Percentiles rank a stretch among this genome's conserved stretches.
Conservation (phyloP, 2,797 vertebrate species). For the Cryptoprocta ferox region DNA sequence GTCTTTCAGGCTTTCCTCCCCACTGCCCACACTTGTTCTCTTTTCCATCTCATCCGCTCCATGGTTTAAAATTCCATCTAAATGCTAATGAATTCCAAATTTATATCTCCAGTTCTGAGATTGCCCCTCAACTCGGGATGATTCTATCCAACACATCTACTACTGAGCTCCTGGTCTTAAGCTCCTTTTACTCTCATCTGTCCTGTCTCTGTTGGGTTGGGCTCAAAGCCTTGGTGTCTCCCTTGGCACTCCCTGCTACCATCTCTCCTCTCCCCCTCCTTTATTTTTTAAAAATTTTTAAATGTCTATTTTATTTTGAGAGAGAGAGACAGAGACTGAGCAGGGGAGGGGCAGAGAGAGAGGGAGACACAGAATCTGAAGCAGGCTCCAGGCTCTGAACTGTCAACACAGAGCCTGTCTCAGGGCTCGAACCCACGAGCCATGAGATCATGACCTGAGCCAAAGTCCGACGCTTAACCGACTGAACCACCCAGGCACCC, state of each 20-base stretch:
- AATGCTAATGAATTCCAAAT: background rate
- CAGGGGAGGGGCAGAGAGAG: too few relatives aligned
- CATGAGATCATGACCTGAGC: too few relatives aligned
- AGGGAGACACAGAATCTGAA: too few relatives aligned
- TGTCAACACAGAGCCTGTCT: too few relatives aligned
- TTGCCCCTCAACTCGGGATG: background rate
- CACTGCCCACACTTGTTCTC: background rate
- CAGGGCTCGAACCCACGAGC: too few relatives aligned
- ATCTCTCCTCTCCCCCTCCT: background rate
- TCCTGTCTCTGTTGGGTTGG: background rate
- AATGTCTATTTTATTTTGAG: too few relatives aligned
- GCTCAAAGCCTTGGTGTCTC: background rate
- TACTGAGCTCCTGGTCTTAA: fast-evolving
- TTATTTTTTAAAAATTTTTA: too few relatives aligned
- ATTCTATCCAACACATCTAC: background rate
- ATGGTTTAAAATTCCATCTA: slow-evolving; percentile 44
- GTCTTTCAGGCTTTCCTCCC: background rate
- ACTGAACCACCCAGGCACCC: too few relatives aligned
- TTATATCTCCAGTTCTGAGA: background rate
- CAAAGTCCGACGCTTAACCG: too few relatives aligned
- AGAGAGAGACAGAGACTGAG: too few relatives aligned
- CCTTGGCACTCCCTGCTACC: background rate
- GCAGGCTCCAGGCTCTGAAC: too few relatives aligned
- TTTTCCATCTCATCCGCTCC: background rate
- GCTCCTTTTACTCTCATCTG: fast-evolving